A percentile compares a stretch with the other conserved stretches of the same genome.
These are phyloP conservation scores for Ophion ventricosus DNA, from an alignment of 2,888 invertebrate species.

Conservation along the genomic window DNA sequence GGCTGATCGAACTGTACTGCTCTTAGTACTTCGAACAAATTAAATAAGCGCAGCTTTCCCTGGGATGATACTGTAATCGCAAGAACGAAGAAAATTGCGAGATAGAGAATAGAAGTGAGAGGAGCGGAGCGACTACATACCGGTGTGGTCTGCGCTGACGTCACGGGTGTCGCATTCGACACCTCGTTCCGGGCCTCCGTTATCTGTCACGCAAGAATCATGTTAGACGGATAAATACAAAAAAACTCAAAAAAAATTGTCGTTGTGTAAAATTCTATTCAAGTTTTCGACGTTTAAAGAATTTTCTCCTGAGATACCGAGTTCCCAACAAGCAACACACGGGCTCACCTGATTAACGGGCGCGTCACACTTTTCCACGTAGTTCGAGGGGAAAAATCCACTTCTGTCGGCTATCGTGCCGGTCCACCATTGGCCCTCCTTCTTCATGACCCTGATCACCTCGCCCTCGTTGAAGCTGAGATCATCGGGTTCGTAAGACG, in stretches of 20 bases:
- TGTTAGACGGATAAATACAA: too few species aligned
- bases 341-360: conserved; percentile 75
- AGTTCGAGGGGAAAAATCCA: conserved; percentile 99
- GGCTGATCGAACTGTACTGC: conserved; percentile 14
- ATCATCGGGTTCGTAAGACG: conserved; percentile 95
- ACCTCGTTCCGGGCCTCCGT: conserved; percentile 48
- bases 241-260: too few species aligned
- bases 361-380: conserved; percentile 90
- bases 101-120: neutral
- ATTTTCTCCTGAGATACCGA: too few species aligned
- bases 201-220: conserved; percentile 19
- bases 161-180: conserved; percentile 45
- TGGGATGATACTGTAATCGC: neutral
- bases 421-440: conserved; percentile 99
- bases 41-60: neutral
- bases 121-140: conserved; percentile 25
- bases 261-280: too few species aligned
- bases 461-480: conserved; percentile 94
- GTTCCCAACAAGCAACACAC: neutral
- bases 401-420: conserved; percentile 92
- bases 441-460: conserved; percentile 92
- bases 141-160: conserved; percentile 56
- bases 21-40: conserved; percentile 20
- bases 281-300: too few species aligned
- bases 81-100: neutral